Conservation (phyloP, 92 coral and sea anemone genomes). For the Muricea muricata region DNA sequence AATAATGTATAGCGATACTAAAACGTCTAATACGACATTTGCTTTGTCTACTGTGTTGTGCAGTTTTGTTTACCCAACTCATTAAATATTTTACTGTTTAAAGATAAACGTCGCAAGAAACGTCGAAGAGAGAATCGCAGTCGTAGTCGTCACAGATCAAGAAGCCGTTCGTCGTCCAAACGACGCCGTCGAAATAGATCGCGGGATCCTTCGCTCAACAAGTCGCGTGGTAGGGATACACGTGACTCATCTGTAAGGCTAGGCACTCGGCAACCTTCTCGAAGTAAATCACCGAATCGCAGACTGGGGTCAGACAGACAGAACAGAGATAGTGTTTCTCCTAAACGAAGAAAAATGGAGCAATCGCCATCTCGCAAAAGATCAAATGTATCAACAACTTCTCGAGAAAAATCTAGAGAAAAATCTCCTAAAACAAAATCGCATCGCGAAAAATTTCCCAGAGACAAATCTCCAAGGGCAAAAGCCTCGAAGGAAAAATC, state of each 20-base stretch:
- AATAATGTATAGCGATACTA: too few species aligned
- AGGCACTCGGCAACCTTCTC: not conserved
- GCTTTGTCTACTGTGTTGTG: too few species aligned
- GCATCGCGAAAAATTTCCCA: not conserved
- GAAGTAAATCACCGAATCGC: not conserved
- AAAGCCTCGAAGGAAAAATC: slow-evolving; percentile 10
- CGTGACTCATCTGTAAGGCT: not conserved
- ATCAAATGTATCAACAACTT: not conserved
- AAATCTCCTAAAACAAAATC: too few species aligned
- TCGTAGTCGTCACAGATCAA: not conserved
- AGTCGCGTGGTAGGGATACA: not conserved
- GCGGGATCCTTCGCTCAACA: not conserved
- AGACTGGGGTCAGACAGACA: not conserved
- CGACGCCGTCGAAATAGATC: not conserved
- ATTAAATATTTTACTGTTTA: not conserved
- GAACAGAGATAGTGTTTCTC: not conserved
- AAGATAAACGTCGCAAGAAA: slow-evolving; percentile 35
- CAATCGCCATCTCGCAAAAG: not conserved
- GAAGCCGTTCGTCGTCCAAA: not conserved
- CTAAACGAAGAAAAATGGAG: not conserved
- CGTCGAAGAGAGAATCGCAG: slow-evolving; percentile 57
- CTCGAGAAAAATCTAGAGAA: too few species aligned
- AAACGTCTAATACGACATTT: too few species aligned
- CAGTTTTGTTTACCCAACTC: too few species aligned
- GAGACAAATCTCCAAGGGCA: not conserved